Percentiles rank a stretch among this genome's conserved stretches.
phyloP scores from a whole-genome alignment of 2,888 invertebrate genomes.

The Drosophila algonquin region DNA sequence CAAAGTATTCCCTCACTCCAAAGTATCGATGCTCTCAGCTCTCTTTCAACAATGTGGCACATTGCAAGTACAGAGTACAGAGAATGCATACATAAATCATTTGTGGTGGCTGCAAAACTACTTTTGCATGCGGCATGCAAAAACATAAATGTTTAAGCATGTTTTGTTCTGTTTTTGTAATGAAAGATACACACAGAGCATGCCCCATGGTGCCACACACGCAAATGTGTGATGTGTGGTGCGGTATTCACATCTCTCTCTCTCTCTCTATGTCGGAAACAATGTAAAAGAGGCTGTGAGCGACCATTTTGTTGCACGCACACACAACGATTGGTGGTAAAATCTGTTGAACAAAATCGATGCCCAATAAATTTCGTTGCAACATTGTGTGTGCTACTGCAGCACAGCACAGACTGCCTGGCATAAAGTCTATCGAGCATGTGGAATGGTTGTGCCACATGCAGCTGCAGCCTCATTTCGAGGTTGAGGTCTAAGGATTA shows the following conservation, averaged over 20 bases:
- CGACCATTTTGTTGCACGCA: conserved; percentile 47
- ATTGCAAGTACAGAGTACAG: conserved; percentile 50
- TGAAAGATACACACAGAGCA: conserved; percentile 34
- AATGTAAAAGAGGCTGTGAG: conserved; percentile 42
- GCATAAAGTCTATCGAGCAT: conserved; percentile 43
- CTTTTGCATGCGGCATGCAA: conserved; percentile 46
- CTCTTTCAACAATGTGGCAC: conserved; percentile 69
- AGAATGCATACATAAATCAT: conserved; percentile 74
- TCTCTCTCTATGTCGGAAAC: conserved; percentile 35
- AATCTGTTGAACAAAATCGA: conserved; percentile 60
- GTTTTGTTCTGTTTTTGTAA: conserved; percentile 41
- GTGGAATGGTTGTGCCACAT: conserved; percentile 27
- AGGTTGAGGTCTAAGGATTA: conserved; percentile 38
- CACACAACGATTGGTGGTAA: conserved; percentile 33
- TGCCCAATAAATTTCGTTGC: conserved; percentile 53
- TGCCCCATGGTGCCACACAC: conserved; percentile 3
- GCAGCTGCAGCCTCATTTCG: conserved; percentile 26
- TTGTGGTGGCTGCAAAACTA: conserved; percentile 28
- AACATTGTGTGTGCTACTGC: conserved; percentile 41
- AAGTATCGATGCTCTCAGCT: conserved; percentile 11
- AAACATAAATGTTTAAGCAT: conserved; percentile 61
- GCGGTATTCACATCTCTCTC: conserved; percentile 25
- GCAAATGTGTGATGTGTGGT: conserved; percentile 11
- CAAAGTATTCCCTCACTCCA: not conserved
- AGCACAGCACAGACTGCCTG: conserved; percentile 22